Conservation (phyloP, 2,888 invertebrate genomes). For the Harpagoxenus sublaevis region DNA sequence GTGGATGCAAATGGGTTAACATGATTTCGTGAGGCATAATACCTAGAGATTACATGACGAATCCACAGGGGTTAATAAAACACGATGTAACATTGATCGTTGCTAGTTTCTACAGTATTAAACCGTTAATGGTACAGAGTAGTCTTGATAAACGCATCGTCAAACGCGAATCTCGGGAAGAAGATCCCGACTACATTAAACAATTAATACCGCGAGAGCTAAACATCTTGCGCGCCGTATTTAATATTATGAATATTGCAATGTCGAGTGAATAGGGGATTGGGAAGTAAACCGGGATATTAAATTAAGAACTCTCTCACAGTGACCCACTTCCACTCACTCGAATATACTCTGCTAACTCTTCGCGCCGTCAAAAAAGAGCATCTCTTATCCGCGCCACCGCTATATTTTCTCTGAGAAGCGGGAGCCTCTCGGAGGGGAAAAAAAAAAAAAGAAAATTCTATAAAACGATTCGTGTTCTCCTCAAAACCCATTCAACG, state of each 20-base stretch:
- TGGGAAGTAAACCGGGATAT: constrained; percentile 19
- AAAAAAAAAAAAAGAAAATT: not conserved
- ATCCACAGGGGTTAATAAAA: constrained; percentile 39
- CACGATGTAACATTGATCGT: constrained; percentile 24
- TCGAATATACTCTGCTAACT: constrained; percentile 22
- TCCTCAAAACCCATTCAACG: not conserved
- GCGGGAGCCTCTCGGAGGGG: no score
- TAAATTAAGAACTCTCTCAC: constrained; percentile 36
- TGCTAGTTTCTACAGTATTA: not conserved
- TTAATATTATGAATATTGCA: constrained; percentile 3
- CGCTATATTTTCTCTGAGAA: constrained; percentile 10
- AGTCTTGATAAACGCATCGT: not conserved
- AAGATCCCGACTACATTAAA: not conserved
- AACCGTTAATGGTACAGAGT: not conserved
- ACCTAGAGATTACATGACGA: constrained; percentile 41
- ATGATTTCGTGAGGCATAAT: constrained; percentile 27
- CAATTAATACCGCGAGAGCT: not conserved
- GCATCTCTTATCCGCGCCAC: constrained; percentile 13
- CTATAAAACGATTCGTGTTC: constrained; percentile 11
- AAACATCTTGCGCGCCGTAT: not conserved
- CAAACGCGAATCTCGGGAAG: not conserved
- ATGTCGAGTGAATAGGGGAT: not conserved
- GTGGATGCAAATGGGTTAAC: constrained; percentile 41
- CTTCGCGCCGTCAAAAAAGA: constrained; percentile 20
- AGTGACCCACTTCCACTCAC: constrained; percentile 39